A percentile compares a stretch with the other conserved stretches of the same genome.
These are phyloP conservation scores for Aleiodes alternator DNA, from an alignment of 2,888 invertebrate genomes.

Conservation along the genomic window DNA sequence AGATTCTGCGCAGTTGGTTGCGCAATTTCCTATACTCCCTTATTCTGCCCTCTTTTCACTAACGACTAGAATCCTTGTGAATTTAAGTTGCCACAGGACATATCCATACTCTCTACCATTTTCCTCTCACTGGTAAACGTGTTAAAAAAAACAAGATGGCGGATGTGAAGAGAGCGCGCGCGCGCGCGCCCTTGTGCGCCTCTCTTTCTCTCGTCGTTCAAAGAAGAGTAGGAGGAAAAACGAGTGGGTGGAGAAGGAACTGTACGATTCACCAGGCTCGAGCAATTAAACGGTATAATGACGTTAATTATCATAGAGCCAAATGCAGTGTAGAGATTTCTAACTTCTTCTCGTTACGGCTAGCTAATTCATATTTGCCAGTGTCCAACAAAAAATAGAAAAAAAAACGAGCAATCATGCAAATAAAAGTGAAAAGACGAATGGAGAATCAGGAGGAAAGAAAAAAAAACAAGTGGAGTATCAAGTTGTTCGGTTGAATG, in stretches of 20 bases:
- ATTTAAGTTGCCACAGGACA: constrained; percentile 45
- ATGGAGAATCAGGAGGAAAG: too few relatives aligned
- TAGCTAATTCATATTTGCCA: constrained; percentile 11
- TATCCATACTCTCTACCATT: constrained; percentile 52
- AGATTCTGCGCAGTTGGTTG: constrained; percentile 46
- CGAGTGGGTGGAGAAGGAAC: constrained; percentile 48
- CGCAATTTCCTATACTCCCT: constrained; percentile 41
- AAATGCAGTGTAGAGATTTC: constrained; percentile 18
- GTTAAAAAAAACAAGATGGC: constrained; percentile 66
- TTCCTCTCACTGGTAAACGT: constrained; percentile 46
- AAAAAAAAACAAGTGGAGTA: too few relatives aligned
- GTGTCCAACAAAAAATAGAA: too few relatives aligned
- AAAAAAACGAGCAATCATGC: neutral
- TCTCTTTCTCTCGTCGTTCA: too few relatives aligned
- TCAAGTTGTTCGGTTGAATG: too few relatives aligned
- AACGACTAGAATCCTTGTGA: constrained; percentile 39
- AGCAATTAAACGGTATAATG: constrained; percentile 69
- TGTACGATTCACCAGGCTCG: constrained; percentile 50
- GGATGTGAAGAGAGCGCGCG: constrained; percentile 30
- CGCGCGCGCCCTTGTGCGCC: neutral
- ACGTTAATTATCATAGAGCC: constrained; percentile 67
- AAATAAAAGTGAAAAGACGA: neutral
- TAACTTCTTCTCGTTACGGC: constrained; percentile 16
- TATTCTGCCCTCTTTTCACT: constrained; percentile 27
- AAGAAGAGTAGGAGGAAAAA: constrained; percentile 47